These are phyloP conservation scores for Tadarida brasiliensis DNA, from an alignment of 2,797 vertebrate genomes.

Conservation along the genomic window DNA sequence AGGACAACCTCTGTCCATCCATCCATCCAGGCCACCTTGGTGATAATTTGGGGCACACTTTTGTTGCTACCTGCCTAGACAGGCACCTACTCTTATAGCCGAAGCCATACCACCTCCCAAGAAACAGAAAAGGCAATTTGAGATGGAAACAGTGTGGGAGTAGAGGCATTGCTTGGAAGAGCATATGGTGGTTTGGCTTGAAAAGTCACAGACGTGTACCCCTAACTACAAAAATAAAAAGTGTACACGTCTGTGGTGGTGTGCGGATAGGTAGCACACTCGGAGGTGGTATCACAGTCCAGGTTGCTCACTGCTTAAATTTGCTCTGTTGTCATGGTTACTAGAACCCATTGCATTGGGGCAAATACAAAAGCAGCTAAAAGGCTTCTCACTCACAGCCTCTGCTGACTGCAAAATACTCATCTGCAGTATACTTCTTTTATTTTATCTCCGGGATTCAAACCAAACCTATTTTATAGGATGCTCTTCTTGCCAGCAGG, in stretches of 20 bases:
- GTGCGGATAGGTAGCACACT: no score
- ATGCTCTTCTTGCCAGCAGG: background rate
- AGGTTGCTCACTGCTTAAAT: background rate
- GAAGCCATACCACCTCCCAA: background rate
- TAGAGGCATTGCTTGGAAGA: background rate
- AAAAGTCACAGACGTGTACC: background rate
- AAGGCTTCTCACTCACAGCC: background rate
- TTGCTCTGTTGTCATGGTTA: background rate
- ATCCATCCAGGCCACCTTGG: background rate
- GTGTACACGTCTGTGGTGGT: no score
- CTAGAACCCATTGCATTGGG: background rate
- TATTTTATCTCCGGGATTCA: background rate
- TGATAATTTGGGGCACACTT: background rate
- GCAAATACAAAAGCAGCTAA: background rate
- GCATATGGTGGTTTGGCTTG: background rate
- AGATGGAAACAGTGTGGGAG: background rate
- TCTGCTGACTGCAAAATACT: background rate
- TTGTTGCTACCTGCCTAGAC: background rate
- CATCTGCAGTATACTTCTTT: background rate
- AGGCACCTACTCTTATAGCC: background rate
- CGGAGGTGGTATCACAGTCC: background rate
- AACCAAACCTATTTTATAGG: background rate
- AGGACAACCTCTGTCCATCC: background rate
- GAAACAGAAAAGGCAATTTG: background rate
- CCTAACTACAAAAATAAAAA: background rate